Evolutionary conservation across 2,888 invertebrate genomes (phyloP).

Genomic region (Habroteleia sp.): DNA sequence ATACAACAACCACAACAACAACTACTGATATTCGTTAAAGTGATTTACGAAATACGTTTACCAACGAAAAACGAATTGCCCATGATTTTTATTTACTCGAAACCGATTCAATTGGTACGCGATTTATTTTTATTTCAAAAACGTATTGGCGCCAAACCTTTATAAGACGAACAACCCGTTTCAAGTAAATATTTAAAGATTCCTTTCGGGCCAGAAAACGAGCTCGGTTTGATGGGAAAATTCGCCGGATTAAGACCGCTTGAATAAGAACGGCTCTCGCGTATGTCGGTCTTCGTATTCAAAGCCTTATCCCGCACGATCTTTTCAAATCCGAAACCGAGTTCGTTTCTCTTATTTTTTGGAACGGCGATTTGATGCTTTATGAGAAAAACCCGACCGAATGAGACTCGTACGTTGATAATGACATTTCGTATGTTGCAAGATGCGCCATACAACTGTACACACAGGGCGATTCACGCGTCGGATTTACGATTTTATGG

Average conservation of each 20-base stretch:
- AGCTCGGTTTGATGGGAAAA: constrained; percentile 35
- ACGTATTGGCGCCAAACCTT: constrained; percentile 36
- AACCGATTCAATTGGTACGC: constrained; percentile 47
- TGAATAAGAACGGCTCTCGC: constrained; percentile 23
- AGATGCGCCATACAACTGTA: not conserved
- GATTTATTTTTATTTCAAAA: constrained; percentile 58
- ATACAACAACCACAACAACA: no score
- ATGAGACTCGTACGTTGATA: constrained; percentile 6
- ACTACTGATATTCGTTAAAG: not conserved
- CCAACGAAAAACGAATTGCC: constrained; percentile 22
- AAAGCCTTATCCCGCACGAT: constrained; percentile 19
- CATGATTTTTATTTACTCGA: constrained; percentile 1
- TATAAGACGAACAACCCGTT: constrained; percentile 39
- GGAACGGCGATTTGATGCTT: constrained; percentile 16
- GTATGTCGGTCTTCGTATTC: constrained; percentile 14
- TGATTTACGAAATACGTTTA: constrained; percentile 11
- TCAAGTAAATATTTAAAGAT: constrained; percentile 44
- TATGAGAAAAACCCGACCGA: constrained; percentile 23
- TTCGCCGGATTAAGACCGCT: constrained; percentile 35
- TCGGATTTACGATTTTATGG: no score
- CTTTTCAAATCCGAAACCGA: constrained; percentile 26
- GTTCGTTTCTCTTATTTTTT: constrained; percentile 9
- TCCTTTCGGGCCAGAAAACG: constrained; percentile 3
- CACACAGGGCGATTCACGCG: no score
- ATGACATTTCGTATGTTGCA: not conserved